Percentiles rank a stretch among this genome's conserved stretches.
Conservation (phyloP, 2,888 invertebrate species). For the Altica lythri region DNA sequence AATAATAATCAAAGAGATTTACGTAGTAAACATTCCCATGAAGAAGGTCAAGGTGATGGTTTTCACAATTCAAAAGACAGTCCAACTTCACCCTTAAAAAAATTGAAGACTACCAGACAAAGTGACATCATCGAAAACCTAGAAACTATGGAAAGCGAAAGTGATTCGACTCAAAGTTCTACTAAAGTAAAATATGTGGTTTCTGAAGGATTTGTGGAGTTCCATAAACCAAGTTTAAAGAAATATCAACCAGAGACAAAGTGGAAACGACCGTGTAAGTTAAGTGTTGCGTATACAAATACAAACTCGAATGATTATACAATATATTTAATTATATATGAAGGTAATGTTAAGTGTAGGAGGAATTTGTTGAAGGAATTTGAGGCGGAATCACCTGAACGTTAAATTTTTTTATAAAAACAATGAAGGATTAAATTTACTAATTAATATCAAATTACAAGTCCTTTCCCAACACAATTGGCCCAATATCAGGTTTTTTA, state of each 20-base stretch:
- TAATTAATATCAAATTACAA: too few relatives aligned
- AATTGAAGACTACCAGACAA: slow-evolving; percentile 38
- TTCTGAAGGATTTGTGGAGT: slow-evolving; percentile 46
- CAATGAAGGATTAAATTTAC: not conserved
- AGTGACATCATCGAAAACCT: slow-evolving; percentile 35
- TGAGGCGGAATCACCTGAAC: slow-evolving; percentile 50
- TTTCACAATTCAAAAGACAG: slow-evolving; percentile 42
- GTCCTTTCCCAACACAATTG: too few relatives aligned
- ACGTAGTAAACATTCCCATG: slow-evolving; percentile 23
- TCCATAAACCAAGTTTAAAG: slow-evolving; percentile 50
- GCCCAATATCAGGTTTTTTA: too few relatives aligned
- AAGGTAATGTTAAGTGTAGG: slow-evolving; percentile 65
- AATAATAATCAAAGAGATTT: slow-evolving; percentile 28
- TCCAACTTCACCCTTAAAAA: slow-evolving; percentile 48
- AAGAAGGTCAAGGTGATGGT: slow-evolving; percentile 47
- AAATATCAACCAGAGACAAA: slow-evolving; percentile 58
- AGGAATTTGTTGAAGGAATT: slow-evolving; percentile 61
- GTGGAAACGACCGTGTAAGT: slow-evolving; percentile 67
- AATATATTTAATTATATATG: slow-evolving; percentile 66
- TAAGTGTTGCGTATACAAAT: slow-evolving; percentile 66
- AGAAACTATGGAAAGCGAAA: slow-evolving; percentile 44
- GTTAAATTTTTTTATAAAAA: slow-evolving; percentile 29
- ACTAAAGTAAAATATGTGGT: slow-evolving; percentile 23
- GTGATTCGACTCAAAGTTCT: slow-evolving; percentile 21
- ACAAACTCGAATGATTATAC: slow-evolving; percentile 63